Evolutionary conservation across 2,797 vertebrate species (phyloP).

Genomic region (Leptatherina wallacei): DNA sequence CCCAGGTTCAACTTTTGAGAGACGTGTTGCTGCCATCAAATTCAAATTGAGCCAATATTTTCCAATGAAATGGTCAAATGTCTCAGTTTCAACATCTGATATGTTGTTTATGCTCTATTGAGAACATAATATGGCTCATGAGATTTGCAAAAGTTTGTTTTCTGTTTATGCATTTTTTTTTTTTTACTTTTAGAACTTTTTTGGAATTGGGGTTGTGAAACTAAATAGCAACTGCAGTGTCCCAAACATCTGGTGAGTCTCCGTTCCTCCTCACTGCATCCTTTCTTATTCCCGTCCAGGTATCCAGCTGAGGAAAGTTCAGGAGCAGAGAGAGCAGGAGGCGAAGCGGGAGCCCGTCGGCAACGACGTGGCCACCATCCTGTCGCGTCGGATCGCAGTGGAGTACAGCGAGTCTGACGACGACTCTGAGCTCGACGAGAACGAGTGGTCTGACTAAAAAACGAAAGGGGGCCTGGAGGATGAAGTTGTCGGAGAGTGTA

Average conservation of each 20-base stretch:
- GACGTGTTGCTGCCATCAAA: too few relatives aligned
- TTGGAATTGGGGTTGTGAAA: background rate
- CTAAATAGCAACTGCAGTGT: background rate
- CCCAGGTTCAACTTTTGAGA: too few relatives aligned
- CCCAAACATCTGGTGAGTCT: background rate
- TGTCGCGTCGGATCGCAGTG: slow-evolving; percentile 91
- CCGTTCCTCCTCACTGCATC: too few relatives aligned
- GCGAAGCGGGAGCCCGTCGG: slow-evolving; percentile 93
- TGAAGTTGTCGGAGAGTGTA: background rate
- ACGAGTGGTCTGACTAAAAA: slow-evolving; percentile 91
- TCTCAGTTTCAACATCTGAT: too few relatives aligned
- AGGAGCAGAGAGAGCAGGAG: slow-evolving; percentile 93
- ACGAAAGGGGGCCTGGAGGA: slow-evolving; percentile 13
- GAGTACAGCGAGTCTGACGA: slow-evolving; percentile 96
- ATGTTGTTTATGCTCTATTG: too few relatives aligned
- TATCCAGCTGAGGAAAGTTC: slow-evolving; percentile 93
- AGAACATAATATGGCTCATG: too few relatives aligned
- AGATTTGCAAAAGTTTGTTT: too few relatives aligned
- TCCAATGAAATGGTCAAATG: too few relatives aligned
- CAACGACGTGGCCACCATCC: slow-evolving; percentile 93
- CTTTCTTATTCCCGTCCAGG: slow-evolving; percentile 69
- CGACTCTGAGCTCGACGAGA: slow-evolving; percentile 93
- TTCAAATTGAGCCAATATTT: too few relatives aligned
- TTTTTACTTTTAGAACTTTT: too few relatives aligned
- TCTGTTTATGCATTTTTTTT: too few relatives aligned